Percentiles rank a stretch among this genome's conserved stretches.
Conservation (phyloP, 2,888 invertebrate species). For the Coenonympha arcania region DNA sequence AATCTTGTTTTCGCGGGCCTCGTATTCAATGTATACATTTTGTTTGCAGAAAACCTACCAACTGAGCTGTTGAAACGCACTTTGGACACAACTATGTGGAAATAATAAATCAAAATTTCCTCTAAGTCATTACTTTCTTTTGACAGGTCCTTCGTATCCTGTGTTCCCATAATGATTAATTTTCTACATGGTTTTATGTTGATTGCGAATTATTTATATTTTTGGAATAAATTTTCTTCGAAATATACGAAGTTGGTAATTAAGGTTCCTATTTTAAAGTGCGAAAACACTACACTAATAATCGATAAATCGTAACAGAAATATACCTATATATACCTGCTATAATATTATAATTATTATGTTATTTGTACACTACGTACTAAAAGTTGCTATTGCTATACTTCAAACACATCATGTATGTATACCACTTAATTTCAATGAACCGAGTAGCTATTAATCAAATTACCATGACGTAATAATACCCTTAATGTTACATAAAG, state of each 20-base stretch:
- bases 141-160: slow-evolving; percentile 65
- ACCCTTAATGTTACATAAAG: slow-evolving; percentile 14
- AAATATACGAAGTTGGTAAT: slow-evolving; percentile 65
- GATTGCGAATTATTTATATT: slow-evolving; percentile 69
- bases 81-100: slow-evolving; percentile 73
- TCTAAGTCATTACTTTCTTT: slow-evolving; percentile 67
- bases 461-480: slow-evolving; percentile 5
- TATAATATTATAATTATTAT: slow-evolving; percentile 3
- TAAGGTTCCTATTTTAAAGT: slow-evolving; percentile 61
- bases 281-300: slow-evolving; percentile 19
- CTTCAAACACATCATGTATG: slow-evolving; percentile 10
- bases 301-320: neutral
- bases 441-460: slow-evolving; percentile 4
- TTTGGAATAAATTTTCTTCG: slow-evolving; percentile 72
- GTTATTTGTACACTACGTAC: slow-evolving; percentile 8
- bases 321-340: slow-evolving; percentile 6
- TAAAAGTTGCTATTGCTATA: slow-evolving; percentile 2
- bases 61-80: slow-evolving; percentile 71
- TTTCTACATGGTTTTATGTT: slow-evolving; percentile 72
- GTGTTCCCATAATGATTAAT: slow-evolving; percentile 61
- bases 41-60: slow-evolving; percentile 71
- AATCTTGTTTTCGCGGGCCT: slow-evolving; percentile 63
- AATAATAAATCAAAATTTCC: slow-evolving; percentile 74
- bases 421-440: slow-evolving; percentile 12
- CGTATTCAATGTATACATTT: slow-evolving; percentile 67